Evolutionary conservation across 2,113 vertebrate species (phyloP).

Genomic region (Gallinago media): DNA sequence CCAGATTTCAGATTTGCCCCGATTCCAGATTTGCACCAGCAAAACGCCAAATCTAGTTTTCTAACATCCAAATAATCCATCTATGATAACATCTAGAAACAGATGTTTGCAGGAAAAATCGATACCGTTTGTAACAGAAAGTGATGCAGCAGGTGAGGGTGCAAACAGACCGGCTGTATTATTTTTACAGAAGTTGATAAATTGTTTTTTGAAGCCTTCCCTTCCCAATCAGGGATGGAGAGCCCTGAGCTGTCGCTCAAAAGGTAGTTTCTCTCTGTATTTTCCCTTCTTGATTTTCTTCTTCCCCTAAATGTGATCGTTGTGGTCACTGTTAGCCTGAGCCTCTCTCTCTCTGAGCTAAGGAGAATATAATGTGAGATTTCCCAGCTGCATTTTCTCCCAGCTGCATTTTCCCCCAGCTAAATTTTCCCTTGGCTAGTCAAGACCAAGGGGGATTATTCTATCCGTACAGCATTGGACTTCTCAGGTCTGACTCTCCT

Average conservation of each 20-base stretch:
- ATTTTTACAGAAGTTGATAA: background rate
- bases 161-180: background rate
- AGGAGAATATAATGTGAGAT: background rate
- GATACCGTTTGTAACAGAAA: rapidly evolving
- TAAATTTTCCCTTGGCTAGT: too few species aligned
- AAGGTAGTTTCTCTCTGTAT: background rate
- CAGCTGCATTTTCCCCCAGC: background rate
- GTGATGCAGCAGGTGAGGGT: background rate
- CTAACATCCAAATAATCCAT: background rate
- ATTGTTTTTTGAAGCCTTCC: background rate
- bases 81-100: background rate
- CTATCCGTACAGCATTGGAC: background rate
- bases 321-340: rapidly evolving
- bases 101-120: rapidly evolving
- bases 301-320: background rate
- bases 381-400: background rate
- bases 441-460: background rate
- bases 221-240: background rate
- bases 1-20: background rate
- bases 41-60: rapidly evolving
- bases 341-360: background rate
- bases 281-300: background rate
- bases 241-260: background rate
- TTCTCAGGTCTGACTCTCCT: background rate
- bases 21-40: background rate